A percentile compares a stretch with the other conserved stretches of the same genome.
These are phyloP conservation scores for Eurosta solidaginis DNA, from an alignment of 1,140 invertebrate species.

Conservation along the genomic window DNA sequence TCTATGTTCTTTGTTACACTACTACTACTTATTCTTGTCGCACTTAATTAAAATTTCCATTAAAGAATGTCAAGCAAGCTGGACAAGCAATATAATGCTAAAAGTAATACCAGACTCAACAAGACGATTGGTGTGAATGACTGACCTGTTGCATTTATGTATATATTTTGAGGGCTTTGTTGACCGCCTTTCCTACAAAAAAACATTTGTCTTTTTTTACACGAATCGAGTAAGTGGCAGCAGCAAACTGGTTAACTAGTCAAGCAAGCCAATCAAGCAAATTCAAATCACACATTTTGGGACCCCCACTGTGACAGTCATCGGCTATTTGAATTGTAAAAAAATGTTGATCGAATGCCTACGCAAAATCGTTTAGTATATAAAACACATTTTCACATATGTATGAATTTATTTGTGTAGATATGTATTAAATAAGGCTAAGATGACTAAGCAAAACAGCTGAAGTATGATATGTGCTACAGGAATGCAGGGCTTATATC, in stretches of 20 bases:
- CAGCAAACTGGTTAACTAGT: background rate
- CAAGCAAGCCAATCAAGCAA: background rate
- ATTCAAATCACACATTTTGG: background rate
- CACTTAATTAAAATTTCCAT: conserved; percentile 21
- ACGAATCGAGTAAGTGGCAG: background rate
- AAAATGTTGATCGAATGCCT: background rate
- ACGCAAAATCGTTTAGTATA: background rate
- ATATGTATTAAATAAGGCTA: background rate
- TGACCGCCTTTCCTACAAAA: background rate
- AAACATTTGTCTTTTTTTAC: too few relatives aligned
- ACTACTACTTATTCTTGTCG: background rate
- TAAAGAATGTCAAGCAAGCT: background rate
- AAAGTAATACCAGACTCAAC: too few relatives aligned
- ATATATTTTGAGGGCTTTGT: background rate
- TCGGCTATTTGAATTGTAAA: conserved; percentile 16
- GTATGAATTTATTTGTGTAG: background rate
- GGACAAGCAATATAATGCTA: background rate
- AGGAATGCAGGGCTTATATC: too few relatives aligned
- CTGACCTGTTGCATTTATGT: background rate
- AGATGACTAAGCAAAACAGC: background rate
- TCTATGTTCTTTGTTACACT: background rate
- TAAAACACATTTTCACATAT: background rate
- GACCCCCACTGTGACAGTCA: background rate
- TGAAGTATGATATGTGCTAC: background rate
- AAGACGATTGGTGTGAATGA: background rate